A percentile compares a stretch with the other conserved stretches of the same genome.
These are phyloP conservation scores for Notospermus geniculatus DNA, from an alignment of 1,140 invertebrate genomes.

Conservation along the genomic window DNA sequence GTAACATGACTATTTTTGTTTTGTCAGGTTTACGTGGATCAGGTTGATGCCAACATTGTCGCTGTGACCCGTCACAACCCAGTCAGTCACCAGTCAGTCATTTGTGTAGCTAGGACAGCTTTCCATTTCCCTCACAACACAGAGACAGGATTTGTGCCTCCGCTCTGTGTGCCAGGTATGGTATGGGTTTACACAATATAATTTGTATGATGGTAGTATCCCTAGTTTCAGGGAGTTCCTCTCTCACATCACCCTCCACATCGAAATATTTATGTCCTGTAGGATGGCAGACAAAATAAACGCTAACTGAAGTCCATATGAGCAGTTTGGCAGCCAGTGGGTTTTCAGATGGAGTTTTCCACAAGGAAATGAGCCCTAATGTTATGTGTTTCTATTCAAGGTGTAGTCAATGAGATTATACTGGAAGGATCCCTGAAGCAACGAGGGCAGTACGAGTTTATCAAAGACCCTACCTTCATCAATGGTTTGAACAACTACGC, in stretches of 20 bases:
- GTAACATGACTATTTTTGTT: too few relatives aligned
- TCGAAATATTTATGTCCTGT: too few relatives aligned
- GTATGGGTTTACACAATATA: too few relatives aligned
- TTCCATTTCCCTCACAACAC: conserved; percentile 63
- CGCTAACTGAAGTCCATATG: too few relatives aligned
- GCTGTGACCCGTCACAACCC: conserved; percentile 93
- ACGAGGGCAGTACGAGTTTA: conserved; percentile 57
- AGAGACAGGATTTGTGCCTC: conserved; percentile 65
- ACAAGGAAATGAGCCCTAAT: too few relatives aligned
- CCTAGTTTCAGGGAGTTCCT: too few relatives aligned
- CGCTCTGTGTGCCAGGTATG: conserved; percentile 60
- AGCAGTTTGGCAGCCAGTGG: too few relatives aligned
- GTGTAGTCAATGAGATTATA: conserved; percentile 81
- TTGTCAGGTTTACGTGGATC: conserved; percentile 97
- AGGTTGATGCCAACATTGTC: conserved; percentile 87
- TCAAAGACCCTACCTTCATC: conserved; percentile 65
- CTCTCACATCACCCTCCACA: too few relatives aligned
- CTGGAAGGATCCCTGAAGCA: conserved; percentile 68
- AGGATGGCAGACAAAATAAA: too few relatives aligned
- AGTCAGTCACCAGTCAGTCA: conserved; percentile 78
- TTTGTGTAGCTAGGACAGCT: conserved; percentile 86
- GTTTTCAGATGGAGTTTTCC: too few relatives aligned
- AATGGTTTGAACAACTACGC: conserved; percentile 82
- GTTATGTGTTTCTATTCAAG: conserved; percentile 62
- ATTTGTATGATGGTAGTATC: too few relatives aligned